Base-by-base conservation (phyloP, 2,113 vertebrate genomes). In the Bagarius yarrelli region DNA sequence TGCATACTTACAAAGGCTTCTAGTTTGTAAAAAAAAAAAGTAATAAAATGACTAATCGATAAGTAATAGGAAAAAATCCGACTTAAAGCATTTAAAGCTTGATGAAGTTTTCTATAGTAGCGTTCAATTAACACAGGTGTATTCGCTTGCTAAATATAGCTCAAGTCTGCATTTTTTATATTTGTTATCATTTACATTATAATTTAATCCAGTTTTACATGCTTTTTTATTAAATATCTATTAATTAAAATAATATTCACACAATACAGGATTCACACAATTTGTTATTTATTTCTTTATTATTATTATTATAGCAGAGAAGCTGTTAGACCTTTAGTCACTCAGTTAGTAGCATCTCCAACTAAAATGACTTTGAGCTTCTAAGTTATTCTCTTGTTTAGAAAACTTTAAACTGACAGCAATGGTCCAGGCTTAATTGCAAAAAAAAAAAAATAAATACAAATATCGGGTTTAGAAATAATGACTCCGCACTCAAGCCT, bases 381-480 rank as follows among this genome's bases (percentile, higher is more conserved):
- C 23, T 9, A 36, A 23, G 0, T 19, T 36, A 25, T 19, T 23
- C 34, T 32, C 11, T 32, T 23, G 34, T 40, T 69, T 23, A 16
- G 1, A 69, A 69, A 69, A 56, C 27, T 12, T 44, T 79, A 50
- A 36, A 64, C 18, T 36, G 64, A 47, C 36, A 81, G 40, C 5
- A 9, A 25, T 30, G 52, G 66, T 66, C 23, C 15, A 8, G 52
- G 47, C 47, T 60, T 75, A 52, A 34, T 40, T 74, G 69, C 8
- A 9, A 34, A 25, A 64, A 80, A 57, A 76, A 52, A 87, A 40
- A 81, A 34, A 83, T n/a, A n/a, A n/a, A n/a, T n/a, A n/a, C 74
- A 84, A 44, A 83, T 63, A 59, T 69, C 40, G 47, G 52, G 85
- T 87, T 84, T 83, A 87, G 88, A 81, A 79, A 88, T 70, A 78